phyloP scores from a whole-genome alignment of 2,888 invertebrate species.

The Trichopria drosophilae region DNA sequence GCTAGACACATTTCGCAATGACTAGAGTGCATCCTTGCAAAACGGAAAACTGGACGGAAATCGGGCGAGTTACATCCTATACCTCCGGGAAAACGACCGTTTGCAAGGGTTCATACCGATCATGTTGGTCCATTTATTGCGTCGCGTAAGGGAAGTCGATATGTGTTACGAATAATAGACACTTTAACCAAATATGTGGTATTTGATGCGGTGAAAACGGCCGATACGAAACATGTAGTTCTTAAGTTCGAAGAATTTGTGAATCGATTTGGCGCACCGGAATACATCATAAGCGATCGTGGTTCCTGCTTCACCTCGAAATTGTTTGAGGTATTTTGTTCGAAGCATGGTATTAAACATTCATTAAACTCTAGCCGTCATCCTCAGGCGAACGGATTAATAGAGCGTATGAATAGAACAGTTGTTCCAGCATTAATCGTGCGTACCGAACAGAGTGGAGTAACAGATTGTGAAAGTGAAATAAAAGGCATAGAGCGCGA shows the following conservation, averaged over 20 bases:
- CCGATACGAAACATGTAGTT: constrained; percentile 18
- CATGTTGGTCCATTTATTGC: too few species aligned
- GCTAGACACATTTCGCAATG: too few species aligned
- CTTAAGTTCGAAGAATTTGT: constrained; percentile 31
- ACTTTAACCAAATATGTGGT: constrained; percentile 25
- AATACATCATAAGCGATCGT: constrained; percentile 27
- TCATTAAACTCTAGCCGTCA: too few species aligned
- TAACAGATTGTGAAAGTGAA: too few species aligned
- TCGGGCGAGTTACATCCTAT: constrained; percentile 37
- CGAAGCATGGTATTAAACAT: constrained; percentile 26
- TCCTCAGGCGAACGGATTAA: too few species aligned
- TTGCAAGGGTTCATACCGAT: constrained; percentile 31
- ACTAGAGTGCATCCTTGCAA: constrained; percentile 31
- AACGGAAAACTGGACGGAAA: constrained; percentile 25
- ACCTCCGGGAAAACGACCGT: constrained; percentile 29
- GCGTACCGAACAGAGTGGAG: too few species aligned
- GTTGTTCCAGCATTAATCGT: too few species aligned
- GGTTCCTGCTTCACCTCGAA: constrained; percentile 31
- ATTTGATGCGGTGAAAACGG: constrained; percentile 30
- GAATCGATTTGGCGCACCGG: constrained; percentile 30
- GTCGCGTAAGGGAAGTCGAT: constrained; percentile 1
- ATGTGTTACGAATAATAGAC: constrained; percentile 11
- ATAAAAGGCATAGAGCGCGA: constrained; percentile 18
- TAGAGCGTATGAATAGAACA: too few species aligned
- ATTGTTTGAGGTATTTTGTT: constrained; percentile 26